Base-by-base conservation (phyloP, 2,113 vertebrate species). In the Carassius carassius region DNA sequence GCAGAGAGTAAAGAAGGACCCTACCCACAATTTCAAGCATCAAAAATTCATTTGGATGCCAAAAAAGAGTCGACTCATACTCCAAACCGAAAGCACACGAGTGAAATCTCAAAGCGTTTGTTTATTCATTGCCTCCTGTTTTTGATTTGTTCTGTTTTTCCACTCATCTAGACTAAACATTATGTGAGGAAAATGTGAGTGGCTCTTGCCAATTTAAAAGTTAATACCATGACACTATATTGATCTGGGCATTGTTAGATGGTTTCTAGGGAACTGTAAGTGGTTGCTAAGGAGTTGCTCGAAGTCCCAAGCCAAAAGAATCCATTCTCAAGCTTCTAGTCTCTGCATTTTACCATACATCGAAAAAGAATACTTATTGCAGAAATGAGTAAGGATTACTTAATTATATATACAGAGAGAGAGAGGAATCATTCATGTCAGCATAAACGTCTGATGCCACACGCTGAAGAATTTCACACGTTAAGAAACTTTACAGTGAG, bases 91-190 rank as follows among this genome's bases (percentile, higher is more conserved):
- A n/a, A 41, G 35, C 37, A 5, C 76, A 60, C 3, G 2, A 62
- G 35, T 62, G 21, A 79, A 19, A 16, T 17, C 21, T 63, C 37
- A 17, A 79, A 79, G 35, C 5, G 14, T 63, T 62, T 79, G 37
- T 79, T 79, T 79, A 44, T 6, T 16, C 35, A 23, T 44, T 16
- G 21, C 58, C 37, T 63, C 9, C 35, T 63, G 77, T 17, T 79
- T 63, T 37, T 63, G 58, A 41, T 44, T 47, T 25, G 77, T 25
- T 63, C 35, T 73, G 21, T 58, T 77, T 75, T 54, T 19, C 49
- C 12, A 23, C 70, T 47, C 2, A 8, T 70, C 17, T 16, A 74
- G 70, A 74, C 70, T 73, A 47, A 74, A 74, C 70, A 73, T 72
- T 44, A 7, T n/a, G 21, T 7, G 4, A 44, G 44, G 37, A 21